Evolutionary conservation across 2,113 vertebrate genomes (phyloP).

Genomic region (Mugil cephalus): DNA sequence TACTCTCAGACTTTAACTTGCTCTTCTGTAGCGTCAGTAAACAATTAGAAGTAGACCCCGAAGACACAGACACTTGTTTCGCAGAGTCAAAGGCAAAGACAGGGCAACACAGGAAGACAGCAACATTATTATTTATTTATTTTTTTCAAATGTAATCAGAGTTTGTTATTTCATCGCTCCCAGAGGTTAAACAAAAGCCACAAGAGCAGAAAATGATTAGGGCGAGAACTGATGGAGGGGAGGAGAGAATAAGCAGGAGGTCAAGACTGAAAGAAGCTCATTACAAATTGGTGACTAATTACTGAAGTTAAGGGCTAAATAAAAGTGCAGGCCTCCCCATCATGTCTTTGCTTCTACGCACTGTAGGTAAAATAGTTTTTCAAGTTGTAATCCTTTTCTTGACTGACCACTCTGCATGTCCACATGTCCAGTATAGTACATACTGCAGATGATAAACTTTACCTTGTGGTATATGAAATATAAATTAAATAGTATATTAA

Average conservation of each 20-base stretch:
- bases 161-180: conserved; percentile 12
- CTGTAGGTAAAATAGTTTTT: no score
- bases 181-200: conserved; percentile 1
- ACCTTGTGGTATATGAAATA: no score
- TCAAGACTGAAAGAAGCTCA: neutral
- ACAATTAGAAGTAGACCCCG: neutral
- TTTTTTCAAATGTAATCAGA: neutral
- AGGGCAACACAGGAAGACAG: neutral
- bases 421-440: no score
- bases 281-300: conserved; percentile 2
- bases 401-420: no score
- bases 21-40: neutral
- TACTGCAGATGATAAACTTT: no score
- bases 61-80: conserved; percentile 15
- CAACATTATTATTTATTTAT: neutral
- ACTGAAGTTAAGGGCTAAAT: neutral
- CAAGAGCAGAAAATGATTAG: conserved; percentile 22
- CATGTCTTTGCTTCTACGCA: no score
- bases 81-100: conserved; percentile 9
- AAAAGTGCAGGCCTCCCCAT: no score
- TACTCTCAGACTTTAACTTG: neutral
- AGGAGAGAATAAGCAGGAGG: neutral
- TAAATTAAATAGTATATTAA: no score
- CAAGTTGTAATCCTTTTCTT: no score
- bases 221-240: neutral